Evolutionary conservation across 2,797 vertebrate genomes (phyloP).

Genomic region (Spea hammondii): DNA sequence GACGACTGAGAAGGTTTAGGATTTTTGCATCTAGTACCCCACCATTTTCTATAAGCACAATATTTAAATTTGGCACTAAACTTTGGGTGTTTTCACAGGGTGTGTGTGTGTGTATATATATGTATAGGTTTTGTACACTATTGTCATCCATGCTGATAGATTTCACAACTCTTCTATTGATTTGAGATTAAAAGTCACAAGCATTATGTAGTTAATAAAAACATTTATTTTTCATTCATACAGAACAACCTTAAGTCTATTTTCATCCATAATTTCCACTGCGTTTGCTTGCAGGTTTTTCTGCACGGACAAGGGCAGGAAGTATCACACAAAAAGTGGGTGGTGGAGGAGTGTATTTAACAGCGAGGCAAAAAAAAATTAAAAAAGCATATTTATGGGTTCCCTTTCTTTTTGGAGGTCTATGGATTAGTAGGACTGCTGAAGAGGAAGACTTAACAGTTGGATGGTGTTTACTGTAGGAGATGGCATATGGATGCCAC

Average conservation of each 20-base stretch:
- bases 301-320: slow-evolving; percentile 48
- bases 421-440: slow-evolving; percentile 9
- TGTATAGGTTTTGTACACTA: too few relatives aligned
- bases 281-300: slow-evolving; percentile 36
- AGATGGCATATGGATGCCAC: background rate
- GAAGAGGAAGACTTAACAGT: slow-evolving; percentile 17
- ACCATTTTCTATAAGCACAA: too few relatives aligned
- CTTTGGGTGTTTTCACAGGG: too few relatives aligned
- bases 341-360: slow-evolving; percentile 68
- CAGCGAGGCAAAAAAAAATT: slow-evolving; percentile 2
- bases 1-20: too few relatives aligned
- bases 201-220: slow-evolving; percentile 75
- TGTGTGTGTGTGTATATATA: too few relatives aligned
- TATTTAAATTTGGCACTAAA: too few relatives aligned
- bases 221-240: slow-evolving; percentile 86
- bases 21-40: too few relatives aligned
- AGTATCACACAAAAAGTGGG: slow-evolving; percentile 57
- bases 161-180: too few relatives aligned
- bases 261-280: slow-evolving; percentile 53
- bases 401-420: slow-evolving; percentile 57
- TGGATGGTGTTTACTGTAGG: background rate
- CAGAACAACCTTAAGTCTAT: slow-evolving; percentile 74
- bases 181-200: background rate
- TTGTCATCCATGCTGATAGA: too few relatives aligned
- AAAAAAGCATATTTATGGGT: slow-evolving; percentile 5